Percentiles rank a stretch among this genome's conserved stretches.
These are phyloP conservation scores for Ametastegia equiseti DNA, from an alignment of 2,888 invertebrate genomes.

Conservation along the genomic window DNA sequence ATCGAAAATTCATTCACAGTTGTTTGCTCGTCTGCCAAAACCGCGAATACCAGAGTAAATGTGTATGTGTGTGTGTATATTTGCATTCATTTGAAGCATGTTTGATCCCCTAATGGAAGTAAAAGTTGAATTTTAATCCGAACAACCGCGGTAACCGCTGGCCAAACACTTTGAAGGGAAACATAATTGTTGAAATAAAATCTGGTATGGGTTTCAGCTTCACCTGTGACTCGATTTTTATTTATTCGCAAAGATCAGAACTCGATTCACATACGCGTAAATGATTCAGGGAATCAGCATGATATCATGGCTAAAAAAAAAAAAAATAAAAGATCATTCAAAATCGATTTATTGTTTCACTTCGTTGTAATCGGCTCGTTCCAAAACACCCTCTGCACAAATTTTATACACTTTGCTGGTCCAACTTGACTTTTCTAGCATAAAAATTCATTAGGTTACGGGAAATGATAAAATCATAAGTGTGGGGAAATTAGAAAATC, in stretches of 20 bases:
- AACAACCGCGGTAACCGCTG: not conserved
- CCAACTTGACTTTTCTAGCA: too few relatives aligned
- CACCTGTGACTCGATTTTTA: not conserved
- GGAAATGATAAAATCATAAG: too few relatives aligned
- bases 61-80: not conserved
- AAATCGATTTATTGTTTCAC: too few relatives aligned
- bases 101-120: conserved; percentile 25
- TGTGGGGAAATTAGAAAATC: too few relatives aligned
- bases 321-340: too few relatives aligned
- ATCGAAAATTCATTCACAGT: conserved; percentile 29
- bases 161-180: not conserved
- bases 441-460: too few relatives aligned
- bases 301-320: too few relatives aligned
- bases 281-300: too few relatives aligned
- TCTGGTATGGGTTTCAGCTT: not conserved
- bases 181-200: not conserved
- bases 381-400: too few relatives aligned
- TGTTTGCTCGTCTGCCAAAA: conserved; percentile 2
- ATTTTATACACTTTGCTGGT: too few relatives aligned
- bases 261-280: too few relatives aligned
- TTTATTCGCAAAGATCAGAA: not conserved
- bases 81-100: conserved; percentile 25
- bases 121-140: conserved; percentile 11
- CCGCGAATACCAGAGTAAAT: conserved; percentile 3
- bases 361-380: too few relatives aligned